Evolutionary conservation across 2,888 invertebrate genomes (phyloP), one percentile per base, ranked within the genome.

Genomic region (Toxonevra muliebris): DNA sequence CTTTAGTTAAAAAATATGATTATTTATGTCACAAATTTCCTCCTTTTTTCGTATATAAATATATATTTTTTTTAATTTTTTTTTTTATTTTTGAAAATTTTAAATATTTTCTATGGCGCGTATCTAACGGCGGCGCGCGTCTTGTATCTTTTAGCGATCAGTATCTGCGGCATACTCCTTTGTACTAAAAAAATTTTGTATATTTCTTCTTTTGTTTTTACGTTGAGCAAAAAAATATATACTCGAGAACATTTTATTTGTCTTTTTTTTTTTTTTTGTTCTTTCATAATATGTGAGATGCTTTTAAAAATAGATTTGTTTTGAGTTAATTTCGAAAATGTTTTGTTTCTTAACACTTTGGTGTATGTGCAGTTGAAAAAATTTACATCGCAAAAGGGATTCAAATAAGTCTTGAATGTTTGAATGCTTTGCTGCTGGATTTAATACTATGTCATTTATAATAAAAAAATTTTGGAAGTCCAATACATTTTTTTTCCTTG

Each of bases 211-310:
- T 53, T 65, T 52, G 57, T 30, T 53, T 52, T 20, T 17, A 13
- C 13, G 19, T 42, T n/a, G n/a, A 30, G 48, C 57, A 13, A n/a
- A 15, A 8, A 13, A 15, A 4, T 11, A 13, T 13, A 48, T 48
- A n/a, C n/a, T 13, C 48, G 48, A 48, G 5, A 48, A 13, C n/a
- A 48, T 12, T 54, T 41, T 58, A 58, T 48, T 13, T 43, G 61
- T 59, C 52, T 55, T 68, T 20, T 63, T 57, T 42, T 57, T 60
- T 64, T 19, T 59, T 45, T 64, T 68, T 15, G 61, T n/a, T n/a
- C 48, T 30, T 58, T 53, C 62, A 67, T 67, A 67, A 66, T 66
- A 61, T 61, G 55, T 61, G 61, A 66, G 61, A 58, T 30, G 2
- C 2, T 59, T 52, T 62, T 62, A 67, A 67, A 67, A 67, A 67